A percentile compares a stretch with the other conserved stretches of the same genome.
phyloP scores from a whole-genome alignment of 2,888 invertebrate species.

The Carcina quercana region DNA sequence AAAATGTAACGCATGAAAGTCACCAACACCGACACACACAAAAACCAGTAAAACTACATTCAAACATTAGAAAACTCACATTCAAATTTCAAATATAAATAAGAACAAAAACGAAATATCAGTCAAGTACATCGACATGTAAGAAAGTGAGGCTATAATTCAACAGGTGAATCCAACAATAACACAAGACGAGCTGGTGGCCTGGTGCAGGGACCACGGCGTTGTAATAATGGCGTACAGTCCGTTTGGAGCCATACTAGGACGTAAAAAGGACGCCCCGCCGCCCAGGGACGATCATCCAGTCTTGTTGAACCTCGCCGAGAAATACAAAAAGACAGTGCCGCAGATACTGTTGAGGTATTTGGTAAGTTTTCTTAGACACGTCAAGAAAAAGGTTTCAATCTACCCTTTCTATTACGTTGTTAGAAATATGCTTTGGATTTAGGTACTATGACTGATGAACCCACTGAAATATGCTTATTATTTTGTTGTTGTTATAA shows the following conservation, averaged over 20 bases:
- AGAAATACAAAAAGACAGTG: constrained; percentile 77
- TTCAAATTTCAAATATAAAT: background rate
- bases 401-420: too few relatives aligned
- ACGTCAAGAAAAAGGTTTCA: too few relatives aligned
- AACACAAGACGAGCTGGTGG: constrained; percentile 79
- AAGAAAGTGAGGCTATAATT: too few relatives aligned
- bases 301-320: constrained; percentile 62
- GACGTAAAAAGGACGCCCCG: constrained; percentile 46
- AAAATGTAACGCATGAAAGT: too few relatives aligned
- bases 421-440: too few relatives aligned
- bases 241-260: constrained; percentile 77
- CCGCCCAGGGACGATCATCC: constrained; percentile 69
- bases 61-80: background rate
- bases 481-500: too few relatives aligned
- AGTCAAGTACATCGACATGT: too few relatives aligned
- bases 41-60: too few relatives aligned
- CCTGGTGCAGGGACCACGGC: constrained; percentile 79
- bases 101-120: background rate
- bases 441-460: too few relatives aligned
- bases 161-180: constrained; percentile 82
- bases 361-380: constrained; percentile 78
- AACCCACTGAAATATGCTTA: too few relatives aligned
- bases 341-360: constrained; percentile 80
- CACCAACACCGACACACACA: too few relatives aligned
- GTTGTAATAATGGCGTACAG: constrained; percentile 83